A percentile compares a stretch with the other conserved stretches of the same genome.
These are phyloP conservation scores for pig (Sus scrofa) DNA, from an alignment of 2,113 vertebrate species.

Conservation along the genomic window T2T-Sscrofa CM000824.6:165309001-165309500, in stretches of 20 bases:
- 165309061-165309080: constrained; percentile 26
- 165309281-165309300: constrained; percentile 23
- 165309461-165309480: no score
- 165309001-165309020: background rate
- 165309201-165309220: constrained; percentile 47
- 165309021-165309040: background rate
- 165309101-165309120: constrained; percentile 54
- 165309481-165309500: no score
- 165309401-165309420: no score
- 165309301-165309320: background rate
- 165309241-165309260: constrained; percentile 23
- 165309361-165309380: background rate
- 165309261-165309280: background rate
- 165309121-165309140: constrained; percentile 41
- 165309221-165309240: background rate
- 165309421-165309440: no score
- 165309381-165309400: no score
- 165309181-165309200: constrained; percentile 51
- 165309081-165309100: constrained; percentile 56
- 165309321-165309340: background rate
- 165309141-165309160: constrained; percentile 51
- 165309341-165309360: background rate
- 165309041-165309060: background rate
- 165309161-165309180: constrained; percentile 63
- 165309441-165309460: no score